Conservation (phyloP, 2,888 invertebrate genomes). For the Nemotelus pantherinus region DNA sequence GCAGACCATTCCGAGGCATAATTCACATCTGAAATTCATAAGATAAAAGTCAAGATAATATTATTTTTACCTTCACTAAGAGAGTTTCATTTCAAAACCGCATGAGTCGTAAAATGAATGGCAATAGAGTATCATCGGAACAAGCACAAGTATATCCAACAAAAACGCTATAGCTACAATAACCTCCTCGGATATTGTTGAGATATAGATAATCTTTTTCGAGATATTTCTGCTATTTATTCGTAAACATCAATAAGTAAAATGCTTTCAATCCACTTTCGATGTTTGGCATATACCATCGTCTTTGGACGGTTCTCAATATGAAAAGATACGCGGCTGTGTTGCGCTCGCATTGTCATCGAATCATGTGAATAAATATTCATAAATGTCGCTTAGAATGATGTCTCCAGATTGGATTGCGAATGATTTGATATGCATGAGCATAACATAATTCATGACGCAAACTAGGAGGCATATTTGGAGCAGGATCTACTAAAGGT, state of each 20-base stretch:
- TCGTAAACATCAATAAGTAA: conserved; percentile 28
- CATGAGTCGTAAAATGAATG: not conserved
- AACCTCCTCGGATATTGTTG: conserved; percentile 14
- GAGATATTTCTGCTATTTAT: conserved; percentile 13
- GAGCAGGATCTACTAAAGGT: no score
- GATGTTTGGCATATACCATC: not conserved
- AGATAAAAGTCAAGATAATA: conserved; percentile 12
- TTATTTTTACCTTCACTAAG: conserved; percentile 18
- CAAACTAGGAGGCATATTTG: no score
- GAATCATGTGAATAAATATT: no score
- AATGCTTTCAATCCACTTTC: conserved; percentile 19
- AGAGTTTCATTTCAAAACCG: not conserved
- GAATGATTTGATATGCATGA: no score
- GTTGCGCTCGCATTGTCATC: no score
- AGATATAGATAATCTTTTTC: conserved; percentile 7
- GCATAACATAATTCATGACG: no score
- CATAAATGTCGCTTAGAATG: no score
- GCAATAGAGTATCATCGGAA: no score
- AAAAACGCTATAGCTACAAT: not conserved
- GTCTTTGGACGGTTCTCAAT: not conserved
- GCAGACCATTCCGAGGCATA: no score
- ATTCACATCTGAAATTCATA: conserved; percentile 8
- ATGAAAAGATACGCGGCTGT: no score
- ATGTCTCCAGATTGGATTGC: no score
- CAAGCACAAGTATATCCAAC: no score